Percentiles rank a stretch among this genome's conserved stretches.
Evolutionary conservation across 2,888 invertebrate species (phyloP).

Genomic region (Xestoiulus laeticollis): DNA sequence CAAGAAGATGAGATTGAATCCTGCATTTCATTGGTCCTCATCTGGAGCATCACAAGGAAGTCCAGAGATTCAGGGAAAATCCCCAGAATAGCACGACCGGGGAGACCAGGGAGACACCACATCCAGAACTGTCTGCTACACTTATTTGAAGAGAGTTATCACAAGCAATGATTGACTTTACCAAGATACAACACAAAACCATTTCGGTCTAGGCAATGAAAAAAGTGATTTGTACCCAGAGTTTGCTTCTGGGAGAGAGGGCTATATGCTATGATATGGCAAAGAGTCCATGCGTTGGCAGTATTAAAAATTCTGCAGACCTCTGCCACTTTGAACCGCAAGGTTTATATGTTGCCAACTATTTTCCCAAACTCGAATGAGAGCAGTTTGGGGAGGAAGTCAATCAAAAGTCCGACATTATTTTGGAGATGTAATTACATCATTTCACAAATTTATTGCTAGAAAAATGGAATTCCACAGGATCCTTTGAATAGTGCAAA

Average conservation of each 20-base stretch:
- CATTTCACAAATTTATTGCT: neutral
- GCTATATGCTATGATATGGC: constrained; percentile 17
- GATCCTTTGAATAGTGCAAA: neutral
- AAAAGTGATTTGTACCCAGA: neutral
- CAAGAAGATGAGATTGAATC: neutral
- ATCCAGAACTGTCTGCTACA: neutral
- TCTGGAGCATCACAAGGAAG: neutral
- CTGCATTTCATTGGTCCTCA: neutral
- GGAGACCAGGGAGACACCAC: neutral
- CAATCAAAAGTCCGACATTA: neutral
- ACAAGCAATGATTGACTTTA: constrained; percentile 24
- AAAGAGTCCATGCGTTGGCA: constrained; percentile 36
- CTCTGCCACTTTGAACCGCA: neutral
- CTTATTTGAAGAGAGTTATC: neutral
- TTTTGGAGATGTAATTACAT: too few relatives aligned
- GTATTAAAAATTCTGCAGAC: neutral
- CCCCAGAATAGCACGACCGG: neutral
- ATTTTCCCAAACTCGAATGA: neutral
- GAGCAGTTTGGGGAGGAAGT: neutral
- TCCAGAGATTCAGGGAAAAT: neutral
- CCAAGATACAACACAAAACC: neutral
- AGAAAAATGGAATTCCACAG: neutral
- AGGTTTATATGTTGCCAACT: neutral
- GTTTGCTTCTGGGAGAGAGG: neutral
- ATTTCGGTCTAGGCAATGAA: neutral